Base-by-base conservation (phyloP, 2,113 vertebrate genomes). In the Miniopterus natalensis region DNA sequence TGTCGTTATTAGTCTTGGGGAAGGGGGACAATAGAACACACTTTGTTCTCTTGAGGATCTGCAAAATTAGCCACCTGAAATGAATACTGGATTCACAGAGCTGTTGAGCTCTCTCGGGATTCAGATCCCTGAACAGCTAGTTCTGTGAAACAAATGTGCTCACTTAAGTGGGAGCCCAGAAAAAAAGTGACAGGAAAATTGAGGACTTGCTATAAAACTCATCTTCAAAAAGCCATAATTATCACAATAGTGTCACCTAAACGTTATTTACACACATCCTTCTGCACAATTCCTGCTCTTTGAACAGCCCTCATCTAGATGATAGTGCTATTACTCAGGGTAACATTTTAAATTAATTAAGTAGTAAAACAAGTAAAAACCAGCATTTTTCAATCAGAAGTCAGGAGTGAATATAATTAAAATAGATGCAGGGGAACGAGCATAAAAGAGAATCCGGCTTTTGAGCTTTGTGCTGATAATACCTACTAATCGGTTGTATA, bases 141-240 rank as follows among this genome's bases (percentile, higher is more conserved):
- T 65, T 90, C 74, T 6, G 7, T 0, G 29, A 84, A 80, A 97
- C 79, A 94, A 93, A 95, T 66, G 90, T 36, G 68, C 55, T 85
- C 47, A 66, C 81, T 84, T 75, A 89, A 93, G 93, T 95, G 49
- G 79, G 94, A 65, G 65, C 91, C 18, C 23, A 29, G 73, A 6
- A 47, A 79, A 47, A 75, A 51, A 93, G 40, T 79, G 95, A 93
- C 96, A 92, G 95, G 86, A 95, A 97, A 96, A 97, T 87, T 89
- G 93, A 96, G n/a, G 51, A 88, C 95, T 84, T 53, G 79, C 86
- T 83, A 89, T 96, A 96, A 96, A 96, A 91, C 83, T 87, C 96
- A 94, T 96, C 96, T 96, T 96, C 95, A 95, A 89, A 97, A 86
- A 79, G 89, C 89, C 89, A 8, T 94, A 95, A 96, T 96, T 93